A percentile compares a stretch with the other conserved stretches of the same genome.
Conservation (phyloP, 2,888 invertebrate genomes). For the Heliconius ismenius region DNA sequence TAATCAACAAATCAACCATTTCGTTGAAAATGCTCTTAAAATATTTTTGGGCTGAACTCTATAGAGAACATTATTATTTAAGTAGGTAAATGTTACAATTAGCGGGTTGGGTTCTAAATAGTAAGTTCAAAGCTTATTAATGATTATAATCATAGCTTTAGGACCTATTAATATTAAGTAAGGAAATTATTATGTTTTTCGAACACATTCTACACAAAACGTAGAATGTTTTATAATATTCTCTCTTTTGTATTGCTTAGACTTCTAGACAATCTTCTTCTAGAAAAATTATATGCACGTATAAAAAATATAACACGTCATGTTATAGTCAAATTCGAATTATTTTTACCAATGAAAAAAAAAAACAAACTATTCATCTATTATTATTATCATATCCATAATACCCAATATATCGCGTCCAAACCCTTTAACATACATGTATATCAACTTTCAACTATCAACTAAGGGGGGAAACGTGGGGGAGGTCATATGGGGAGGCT, state of each 20-base stretch:
- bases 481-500: constrained; percentile 49
- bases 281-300: no score
- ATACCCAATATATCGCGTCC: constrained; percentile 18
- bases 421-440: constrained; percentile 35
- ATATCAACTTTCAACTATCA: constrained; percentile 52
- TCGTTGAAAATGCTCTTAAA: neutral
- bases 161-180: neutral
- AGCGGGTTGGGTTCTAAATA: no score
- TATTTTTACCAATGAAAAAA: neutral
- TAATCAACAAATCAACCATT: no score
- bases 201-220: no score
- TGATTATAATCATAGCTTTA: no score
- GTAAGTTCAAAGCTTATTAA: no score
- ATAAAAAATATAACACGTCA: neutral
- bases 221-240: no score
- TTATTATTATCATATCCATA: neutral
- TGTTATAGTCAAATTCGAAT: neutral
- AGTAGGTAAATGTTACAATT: no score
- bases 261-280: no score
- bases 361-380: neutral
- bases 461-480: constrained; percentile 28
- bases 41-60: neutral
- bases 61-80: no score
- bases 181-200: neutral
- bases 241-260: no score